Base-by-base conservation (phyloP, 2,797 vertebrate genomes). In the Caiman crocodilus region DNA sequence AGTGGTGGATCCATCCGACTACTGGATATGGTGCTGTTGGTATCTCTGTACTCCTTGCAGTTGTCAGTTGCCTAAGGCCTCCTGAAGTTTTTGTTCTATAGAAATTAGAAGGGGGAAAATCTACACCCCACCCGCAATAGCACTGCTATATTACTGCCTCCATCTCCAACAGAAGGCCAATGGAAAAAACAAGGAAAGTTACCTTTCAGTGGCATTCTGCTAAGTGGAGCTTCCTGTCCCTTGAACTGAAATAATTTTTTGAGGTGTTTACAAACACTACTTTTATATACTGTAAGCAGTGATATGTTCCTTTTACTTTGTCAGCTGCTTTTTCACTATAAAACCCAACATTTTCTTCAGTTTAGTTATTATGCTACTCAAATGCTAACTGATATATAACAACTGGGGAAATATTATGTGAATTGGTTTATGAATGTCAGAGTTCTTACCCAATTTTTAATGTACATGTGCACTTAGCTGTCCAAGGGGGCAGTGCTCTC, bases 341-440 rank as follows among this genome's bases (percentile, higher is more conserved):
- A 25, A 73, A 23, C 14, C 59, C 57, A 75, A 9, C 1, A 4
- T 2, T 20, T 4, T 60, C 57, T 74, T 76, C 10, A 8, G 5
- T 32, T 50, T 50, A 11, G 42, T 50, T 50, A 50, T 50, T 14
- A 56, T 12, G 73, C 74, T 50, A 32, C 7, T 78, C 16, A 15
- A 0, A 6, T 1, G 17, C 1, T 26, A 6, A 25, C 2, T 4
- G 0, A 3, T 1, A 10, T 0, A 0, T 5, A 1, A 17, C 14
- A 14, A 6, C 6, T 14, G 55, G 2, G 16, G 23, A 73, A 7
- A 26, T 2, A 15, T 26, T 20, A 86, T 0, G 77, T 3, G 63
- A 16, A 63, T 73, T 1, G 67, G 26, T 25, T 76, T 74, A 14
- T 0, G 4, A 80, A 74, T 1, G 2, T 57, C 75, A 89, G 50